These are phyloP conservation scores for Cetoscarus ocellatus DNA, from an alignment of 2,797 vertebrate genomes.

Conservation along the genomic window DNA sequence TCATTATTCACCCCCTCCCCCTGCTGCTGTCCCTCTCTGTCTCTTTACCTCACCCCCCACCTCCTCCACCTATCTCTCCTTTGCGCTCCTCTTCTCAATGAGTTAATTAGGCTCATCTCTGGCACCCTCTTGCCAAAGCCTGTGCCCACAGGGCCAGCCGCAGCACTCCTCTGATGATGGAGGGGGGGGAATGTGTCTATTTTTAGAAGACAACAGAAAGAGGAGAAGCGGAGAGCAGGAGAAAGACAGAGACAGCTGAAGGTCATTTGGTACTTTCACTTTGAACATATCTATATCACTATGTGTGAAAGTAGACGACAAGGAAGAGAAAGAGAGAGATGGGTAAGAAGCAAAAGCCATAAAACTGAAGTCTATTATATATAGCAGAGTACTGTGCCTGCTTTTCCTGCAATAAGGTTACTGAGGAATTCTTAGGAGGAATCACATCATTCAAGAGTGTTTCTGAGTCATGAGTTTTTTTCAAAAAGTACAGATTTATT, in stretches of 20 bases:
- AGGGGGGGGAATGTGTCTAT: slow-evolving; percentile 69
- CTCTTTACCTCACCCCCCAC: slow-evolving; percentile 14
- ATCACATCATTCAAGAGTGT: slow-evolving; percentile 5
- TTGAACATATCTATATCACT: slow-evolving; percentile 51
- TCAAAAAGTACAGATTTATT: neutral
- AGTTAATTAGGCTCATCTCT: slow-evolving; percentile 86
- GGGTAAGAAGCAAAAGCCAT: neutral
- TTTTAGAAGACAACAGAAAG: slow-evolving; percentile 86
- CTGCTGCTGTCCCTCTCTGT: slow-evolving; percentile 23
- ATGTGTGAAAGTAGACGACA: slow-evolving; percentile 37
- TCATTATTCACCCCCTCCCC: slow-evolving; percentile 53
- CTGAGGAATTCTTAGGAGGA: neutral
- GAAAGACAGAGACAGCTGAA: slow-evolving; percentile 84
- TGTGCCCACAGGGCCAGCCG: slow-evolving; percentile 74
- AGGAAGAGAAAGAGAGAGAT: neutral
- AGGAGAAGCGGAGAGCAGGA: slow-evolving; percentile 66
- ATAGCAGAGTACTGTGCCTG: neutral
- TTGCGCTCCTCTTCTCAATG: slow-evolving; percentile 71
- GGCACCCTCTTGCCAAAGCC: slow-evolving; percentile 69
- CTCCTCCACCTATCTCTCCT: slow-evolving; percentile 23
- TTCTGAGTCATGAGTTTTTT: neutral
- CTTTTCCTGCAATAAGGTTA: neutral
- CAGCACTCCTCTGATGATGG: slow-evolving; percentile 76
- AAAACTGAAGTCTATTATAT: slow-evolving; percentile 5
- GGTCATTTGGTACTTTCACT: slow-evolving; percentile 79